These are phyloP conservation scores for Euwallacea similis DNA, from an alignment of 1,140 invertebrate species.

Conservation along the genomic window DNA sequence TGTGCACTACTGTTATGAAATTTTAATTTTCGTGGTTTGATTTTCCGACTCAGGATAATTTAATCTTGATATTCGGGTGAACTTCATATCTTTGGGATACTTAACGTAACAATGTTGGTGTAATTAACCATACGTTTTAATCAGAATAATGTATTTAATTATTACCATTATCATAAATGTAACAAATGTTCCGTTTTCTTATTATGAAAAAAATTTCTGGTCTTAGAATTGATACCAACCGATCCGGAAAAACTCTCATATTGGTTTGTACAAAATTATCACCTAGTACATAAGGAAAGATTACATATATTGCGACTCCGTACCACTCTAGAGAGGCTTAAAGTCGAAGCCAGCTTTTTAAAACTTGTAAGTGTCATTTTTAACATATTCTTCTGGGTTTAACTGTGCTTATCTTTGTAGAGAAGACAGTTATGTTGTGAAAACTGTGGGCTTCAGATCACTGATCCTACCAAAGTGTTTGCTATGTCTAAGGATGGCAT, in stretches of 20 bases:
- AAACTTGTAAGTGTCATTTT: constrained; percentile 29
- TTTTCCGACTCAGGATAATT: no score
- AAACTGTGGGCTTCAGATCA: constrained; percentile 64
- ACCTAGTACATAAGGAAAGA: constrained; percentile 49
- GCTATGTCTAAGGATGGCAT: constrained; percentile 81
- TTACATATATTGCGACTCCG: constrained; percentile 46
- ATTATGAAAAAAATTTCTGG: constrained; percentile 8
- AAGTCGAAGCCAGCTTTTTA: constrained; percentile 41
- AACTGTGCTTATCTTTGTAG: constrained; percentile 47
- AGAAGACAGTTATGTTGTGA: constrained; percentile 67
- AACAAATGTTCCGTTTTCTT: no score
- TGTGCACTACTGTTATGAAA: no score
- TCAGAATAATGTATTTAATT: no score
- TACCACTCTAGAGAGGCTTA: constrained; percentile 48
- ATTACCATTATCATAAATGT: no score
- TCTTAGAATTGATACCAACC: constrained; percentile 47
- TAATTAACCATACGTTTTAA: no score
- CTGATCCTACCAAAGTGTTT: constrained; percentile 72
- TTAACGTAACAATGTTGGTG: no score
- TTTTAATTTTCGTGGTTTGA: no score
- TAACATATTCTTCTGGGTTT: neutral
- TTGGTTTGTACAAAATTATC: constrained; percentile 54
- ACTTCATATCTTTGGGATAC: no score
- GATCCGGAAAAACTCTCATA: constrained; percentile 51
- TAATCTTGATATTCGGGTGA: no score